phyloP scores from a whole-genome alignment of 2,797 vertebrate species.

The Sebastes elongatus region DNA sequence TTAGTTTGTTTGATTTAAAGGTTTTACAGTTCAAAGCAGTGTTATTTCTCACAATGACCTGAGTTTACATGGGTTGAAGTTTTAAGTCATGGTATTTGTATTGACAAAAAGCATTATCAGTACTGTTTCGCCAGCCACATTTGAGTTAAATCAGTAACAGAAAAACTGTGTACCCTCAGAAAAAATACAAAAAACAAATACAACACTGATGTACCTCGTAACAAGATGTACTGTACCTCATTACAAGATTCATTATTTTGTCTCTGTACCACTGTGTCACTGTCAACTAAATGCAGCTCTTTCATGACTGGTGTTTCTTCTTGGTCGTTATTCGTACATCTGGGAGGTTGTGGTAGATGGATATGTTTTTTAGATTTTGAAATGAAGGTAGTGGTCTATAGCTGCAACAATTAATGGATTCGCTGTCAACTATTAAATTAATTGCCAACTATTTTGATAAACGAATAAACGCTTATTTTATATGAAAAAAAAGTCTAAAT shows the following conservation, averaged over 20 bases:
- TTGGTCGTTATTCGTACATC: background rate
- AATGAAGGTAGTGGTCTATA: background rate
- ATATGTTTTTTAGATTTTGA: background rate
- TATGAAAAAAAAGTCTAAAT: too few relatives aligned
- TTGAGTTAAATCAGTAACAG: constrained; percentile 30
- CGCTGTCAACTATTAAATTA: too few relatives aligned
- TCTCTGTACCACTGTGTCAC: constrained; percentile 33
- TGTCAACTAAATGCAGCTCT: constrained; percentile 73
- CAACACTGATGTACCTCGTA: constrained; percentile 43
- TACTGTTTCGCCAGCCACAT: constrained; percentile 34
- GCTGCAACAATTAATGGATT: too few relatives aligned
- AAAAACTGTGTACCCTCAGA: constrained; percentile 27
- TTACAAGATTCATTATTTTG: constrained; percentile 31
- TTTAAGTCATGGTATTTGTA: constrained; percentile 13
- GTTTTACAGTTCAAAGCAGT: constrained; percentile 29
- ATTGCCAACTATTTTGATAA: too few relatives aligned
- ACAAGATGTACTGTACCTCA: constrained; percentile 58
- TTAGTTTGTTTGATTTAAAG: constrained; percentile 10
- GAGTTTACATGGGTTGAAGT: constrained; percentile 47
- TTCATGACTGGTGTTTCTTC: constrained; percentile 27
- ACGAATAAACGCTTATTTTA: too few relatives aligned
- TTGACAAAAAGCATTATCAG: constrained; percentile 16
- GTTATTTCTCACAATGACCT: constrained; percentile 20
- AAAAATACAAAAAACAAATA: constrained; percentile 40
- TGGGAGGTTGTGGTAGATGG: background rate